Evolutionary conservation across 2,888 invertebrate species (phyloP).

Genomic region (Lasiommata megera): DNA sequence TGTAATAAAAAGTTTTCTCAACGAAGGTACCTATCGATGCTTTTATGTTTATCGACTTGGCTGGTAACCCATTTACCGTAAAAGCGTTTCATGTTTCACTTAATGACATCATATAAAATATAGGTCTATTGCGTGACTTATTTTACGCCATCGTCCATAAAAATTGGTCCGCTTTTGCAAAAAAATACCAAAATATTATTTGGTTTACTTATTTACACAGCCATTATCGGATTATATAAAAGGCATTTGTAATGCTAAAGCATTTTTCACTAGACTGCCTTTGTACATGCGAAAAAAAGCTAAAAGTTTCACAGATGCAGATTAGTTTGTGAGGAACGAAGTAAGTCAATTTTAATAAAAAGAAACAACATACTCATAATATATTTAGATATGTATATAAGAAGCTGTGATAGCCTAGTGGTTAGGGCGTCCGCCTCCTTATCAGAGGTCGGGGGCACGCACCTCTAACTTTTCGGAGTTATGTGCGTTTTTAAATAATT

Average conservation of each 20-base stretch:
- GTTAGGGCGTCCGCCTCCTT: too few species aligned
- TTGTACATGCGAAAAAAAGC: too few species aligned
- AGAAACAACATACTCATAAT: too few species aligned
- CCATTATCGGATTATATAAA: neutral
- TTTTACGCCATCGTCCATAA: conserved; percentile 13
- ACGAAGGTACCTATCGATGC: conserved; percentile 33
- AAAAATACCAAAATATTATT: neutral
- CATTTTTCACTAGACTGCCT: too few species aligned
- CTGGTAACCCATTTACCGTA: conserved; percentile 14
- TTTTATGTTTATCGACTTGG: conserved; percentile 47
- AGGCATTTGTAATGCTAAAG: neutral
- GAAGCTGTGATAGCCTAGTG: too few species aligned
- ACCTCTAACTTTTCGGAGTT: too few species aligned
- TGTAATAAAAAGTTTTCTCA: neutral
- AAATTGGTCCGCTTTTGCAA: conserved; percentile 8
- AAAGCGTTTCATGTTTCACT: conserved; percentile 22
- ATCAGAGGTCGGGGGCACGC: too few species aligned
- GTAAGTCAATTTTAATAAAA: too few species aligned
- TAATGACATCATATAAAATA: conserved; percentile 18
- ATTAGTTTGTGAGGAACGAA: too few species aligned
- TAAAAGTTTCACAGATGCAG: too few species aligned
- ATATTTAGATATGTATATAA: too few species aligned
- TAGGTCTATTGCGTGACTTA: conserved; percentile 14
- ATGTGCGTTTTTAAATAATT: too few species aligned
- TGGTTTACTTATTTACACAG: neutral